Evolutionary conservation across 2,888 invertebrate species (phyloP).

Genomic region (Sinotaia quadrata): DNA sequence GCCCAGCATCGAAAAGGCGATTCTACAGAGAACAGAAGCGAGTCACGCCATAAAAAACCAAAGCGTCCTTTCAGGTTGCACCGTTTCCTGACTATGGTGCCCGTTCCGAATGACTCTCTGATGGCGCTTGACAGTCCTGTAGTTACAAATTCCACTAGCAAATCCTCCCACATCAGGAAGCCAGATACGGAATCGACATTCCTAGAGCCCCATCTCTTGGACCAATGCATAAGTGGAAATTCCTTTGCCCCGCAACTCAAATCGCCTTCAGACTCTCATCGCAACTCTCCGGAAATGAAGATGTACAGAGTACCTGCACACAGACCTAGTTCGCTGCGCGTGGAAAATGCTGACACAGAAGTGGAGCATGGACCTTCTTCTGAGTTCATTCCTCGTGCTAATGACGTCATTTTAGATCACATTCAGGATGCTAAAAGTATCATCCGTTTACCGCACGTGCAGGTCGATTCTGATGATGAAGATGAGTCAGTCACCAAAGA

Average conservation of each 20-base stretch:
- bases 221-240: not conserved
- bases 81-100: conserved; percentile 51
- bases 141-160: too few species aligned
- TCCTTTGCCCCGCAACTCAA: not conserved
- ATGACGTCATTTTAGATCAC: not conserved
- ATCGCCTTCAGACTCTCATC: not conserved
- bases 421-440: not conserved
- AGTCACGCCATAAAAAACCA: not conserved
- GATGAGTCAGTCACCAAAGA: not conserved
- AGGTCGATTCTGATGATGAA: conserved; percentile 22
- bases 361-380: not conserved
- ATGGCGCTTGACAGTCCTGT: not conserved
- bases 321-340: not conserved
- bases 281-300: not conserved
- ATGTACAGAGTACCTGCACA: not conserved
- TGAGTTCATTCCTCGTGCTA: not conserved
- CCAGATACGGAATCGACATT: too few species aligned
- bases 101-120: conserved; percentile 17
- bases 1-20: not conserved
- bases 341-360: too few species aligned
- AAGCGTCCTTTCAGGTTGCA: conserved; percentile 47
- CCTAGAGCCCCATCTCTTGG: not conserved
- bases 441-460: conserved; percentile 19
- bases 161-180: too few species aligned
- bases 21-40: not conserved